Evolutionary conservation across 1,140 invertebrate species (phyloP), one percentile per base, ranked within the genome.

Genomic region (Leptinotarsa lineolata): DNA sequence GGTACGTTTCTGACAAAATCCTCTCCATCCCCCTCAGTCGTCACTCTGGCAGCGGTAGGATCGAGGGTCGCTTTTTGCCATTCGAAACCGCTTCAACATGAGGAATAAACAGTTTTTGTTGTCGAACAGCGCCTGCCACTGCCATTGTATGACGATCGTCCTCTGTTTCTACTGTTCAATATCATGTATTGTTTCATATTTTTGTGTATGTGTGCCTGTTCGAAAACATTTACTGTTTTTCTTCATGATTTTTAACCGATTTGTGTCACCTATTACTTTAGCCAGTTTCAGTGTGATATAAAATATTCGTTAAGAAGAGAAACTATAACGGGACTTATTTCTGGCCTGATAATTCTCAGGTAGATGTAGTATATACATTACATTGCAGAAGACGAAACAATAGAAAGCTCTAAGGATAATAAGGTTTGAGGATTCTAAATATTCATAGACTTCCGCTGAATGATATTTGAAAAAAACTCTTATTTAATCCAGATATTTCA

Each of bases 111-210:
- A 61, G 61, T 72, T 74, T 71, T 68, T 74, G 59, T 90, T 91
- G 89, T 90, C 89, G 90, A 91, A 90, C 89, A 88, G 89, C 88
- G 89, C 81, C 80, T 86, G 85, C 83, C 85, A 86, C 86, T 87
- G 87, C 85, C 73, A 74, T 65, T 77, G 83, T 85, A 68, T 83
- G 83, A 63, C 61, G 22, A 48, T 70, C 20, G 22, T 72, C 73
- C 66, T 58, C 30, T 71, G 44, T 65, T 24, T 70, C 15, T 54
- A 24, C 21, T 70, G 60, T 71, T 74, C 39, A 66, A 18, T 70
- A 70, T 48, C 67, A 54, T 54, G 48, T 54, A 13, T 54, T 54
- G 48, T 54, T 54, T 54, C 2, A 54, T 54, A 54, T 54, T 54
- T 16, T 18, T 54, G 48, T 54, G 71, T 68, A 70, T 75, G 24